phyloP scores from a whole-genome alignment of 2,888 invertebrate genomes.

The Trissolcus japonicus region DNA sequence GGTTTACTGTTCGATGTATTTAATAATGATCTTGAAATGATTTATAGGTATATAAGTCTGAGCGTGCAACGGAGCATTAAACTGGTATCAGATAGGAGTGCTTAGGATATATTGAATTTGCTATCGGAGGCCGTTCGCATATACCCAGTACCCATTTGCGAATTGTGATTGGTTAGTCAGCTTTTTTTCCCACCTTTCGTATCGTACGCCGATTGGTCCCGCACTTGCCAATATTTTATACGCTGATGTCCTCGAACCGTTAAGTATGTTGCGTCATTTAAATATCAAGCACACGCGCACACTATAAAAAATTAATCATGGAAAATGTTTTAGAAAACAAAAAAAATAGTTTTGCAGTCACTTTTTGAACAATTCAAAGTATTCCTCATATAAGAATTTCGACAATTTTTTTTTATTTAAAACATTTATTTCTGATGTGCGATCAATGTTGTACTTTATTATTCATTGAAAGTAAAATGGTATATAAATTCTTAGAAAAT shows the following conservation, averaged over 20 bases:
- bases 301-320: no score
- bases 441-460: no score
- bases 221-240: constrained; percentile 45
- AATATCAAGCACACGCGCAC: constrained; percentile 39
- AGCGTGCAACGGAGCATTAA: constrained; percentile 23
- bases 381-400: no score
- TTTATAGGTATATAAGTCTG: constrained; percentile 8
- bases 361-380: no score
- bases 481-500: no score
- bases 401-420: no score
- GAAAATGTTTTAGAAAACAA: no score
- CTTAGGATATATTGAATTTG: constrained; percentile 38
- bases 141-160: constrained; percentile 8
- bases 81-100: constrained; percentile 31
- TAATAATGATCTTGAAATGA: constrained; percentile 7
- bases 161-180: constrained; percentile 29
- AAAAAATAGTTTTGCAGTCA: no score
- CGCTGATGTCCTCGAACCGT: constrained; percentile 43
- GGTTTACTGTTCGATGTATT: no score
- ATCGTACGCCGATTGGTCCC: constrained; percentile 40
- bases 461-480: no score
- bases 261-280: constrained; percentile 50
- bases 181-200: constrained; percentile 35
- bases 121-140: constrained; percentile 46
- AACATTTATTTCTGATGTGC: no score